Conservation (phyloP, 2,888 invertebrate genomes). For the Adelognathus sp. region DNA sequence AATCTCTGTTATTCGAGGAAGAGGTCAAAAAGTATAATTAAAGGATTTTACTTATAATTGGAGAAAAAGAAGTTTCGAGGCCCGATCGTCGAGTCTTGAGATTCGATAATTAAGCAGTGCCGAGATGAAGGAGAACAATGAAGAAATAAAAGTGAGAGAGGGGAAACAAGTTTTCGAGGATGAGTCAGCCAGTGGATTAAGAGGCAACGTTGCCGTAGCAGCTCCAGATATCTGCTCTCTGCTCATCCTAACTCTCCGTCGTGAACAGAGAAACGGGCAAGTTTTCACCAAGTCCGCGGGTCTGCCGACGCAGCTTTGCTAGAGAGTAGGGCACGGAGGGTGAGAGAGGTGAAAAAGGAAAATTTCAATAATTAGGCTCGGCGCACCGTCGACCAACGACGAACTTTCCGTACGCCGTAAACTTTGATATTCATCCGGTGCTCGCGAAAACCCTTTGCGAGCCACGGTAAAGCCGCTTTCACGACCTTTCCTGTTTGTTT, state of each 20-base stretch:
- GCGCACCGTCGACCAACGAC: conserved; percentile 17
- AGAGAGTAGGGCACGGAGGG: too few relatives aligned
- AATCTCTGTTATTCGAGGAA: too few relatives aligned
- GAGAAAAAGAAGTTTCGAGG: background rate
- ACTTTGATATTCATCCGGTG: conserved; percentile 57
- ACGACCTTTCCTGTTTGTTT: conserved; percentile 6
- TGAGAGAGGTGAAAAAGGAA: conserved; percentile 28
- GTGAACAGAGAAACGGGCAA: conserved; percentile 48
- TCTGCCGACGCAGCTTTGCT: conserved; percentile 18
- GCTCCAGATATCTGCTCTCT: conserved; percentile 19
- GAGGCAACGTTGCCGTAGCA: conserved; percentile 36
- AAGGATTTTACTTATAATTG: too few relatives aligned
- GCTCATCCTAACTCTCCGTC: conserved; percentile 21
- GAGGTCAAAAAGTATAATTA: too few relatives aligned
- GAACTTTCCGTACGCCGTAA: conserved; percentile 59
- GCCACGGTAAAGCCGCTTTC: conserved; percentile 14
- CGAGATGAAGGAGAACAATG: too few relatives aligned
- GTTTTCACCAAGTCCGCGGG: conserved; percentile 41
- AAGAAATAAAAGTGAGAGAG: too few relatives aligned
- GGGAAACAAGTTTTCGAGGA: conserved; percentile 7
- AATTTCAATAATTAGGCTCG: conserved; percentile 63
- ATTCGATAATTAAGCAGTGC: conserved; percentile 34
- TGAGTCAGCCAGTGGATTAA: conserved; percentile 30
- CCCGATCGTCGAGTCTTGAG: conserved; percentile 4
- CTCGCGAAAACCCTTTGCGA: conserved; percentile 21